These are phyloP conservation scores for Plumapathes pennacea DNA, from an alignment of 92 coral and sea anemone species.

Conservation along the genomic window DNA sequence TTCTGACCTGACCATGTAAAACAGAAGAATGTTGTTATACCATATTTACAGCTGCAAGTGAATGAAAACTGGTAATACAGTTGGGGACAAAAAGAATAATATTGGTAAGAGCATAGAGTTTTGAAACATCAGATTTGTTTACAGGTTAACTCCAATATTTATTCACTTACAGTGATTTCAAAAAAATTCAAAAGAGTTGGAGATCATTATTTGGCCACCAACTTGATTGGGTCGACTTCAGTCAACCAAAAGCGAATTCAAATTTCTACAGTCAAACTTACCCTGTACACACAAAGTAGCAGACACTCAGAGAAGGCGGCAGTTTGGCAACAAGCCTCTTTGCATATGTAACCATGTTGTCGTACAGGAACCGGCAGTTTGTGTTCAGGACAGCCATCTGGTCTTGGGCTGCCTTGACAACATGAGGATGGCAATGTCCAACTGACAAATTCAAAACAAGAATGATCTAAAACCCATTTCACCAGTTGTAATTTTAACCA, in stretches of 20 bases:
- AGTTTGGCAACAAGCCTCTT: conserved; percentile 74
- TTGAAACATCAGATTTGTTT: too few relatives aligned
- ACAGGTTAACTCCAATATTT: too few relatives aligned
- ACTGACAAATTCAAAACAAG: conserved; percentile 40
- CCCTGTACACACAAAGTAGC: conserved; percentile 94
- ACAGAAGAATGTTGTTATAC: too few relatives aligned
- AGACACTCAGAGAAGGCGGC: conserved; percentile 69
- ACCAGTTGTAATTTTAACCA: too few relatives aligned
- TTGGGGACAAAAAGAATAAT: too few relatives aligned
- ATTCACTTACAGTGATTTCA: too few relatives aligned
- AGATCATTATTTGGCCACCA: too few relatives aligned
- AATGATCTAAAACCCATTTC: neutral
- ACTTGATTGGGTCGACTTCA: too few relatives aligned
- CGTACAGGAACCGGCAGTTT: conserved; percentile 88
- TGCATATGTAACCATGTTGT: conserved; percentile 83
- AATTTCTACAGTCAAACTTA: conserved; percentile 29
- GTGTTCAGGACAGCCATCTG: conserved; percentile 95
- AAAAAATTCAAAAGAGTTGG: too few relatives aligned
- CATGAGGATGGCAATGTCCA: conserved; percentile 95
- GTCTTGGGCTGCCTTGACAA: conserved; percentile 69
- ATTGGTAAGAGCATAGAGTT: too few relatives aligned
- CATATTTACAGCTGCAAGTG: too few relatives aligned
- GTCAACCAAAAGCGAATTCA: neutral
- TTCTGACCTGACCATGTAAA: conserved; percentile 78
- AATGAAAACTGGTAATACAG: too few relatives aligned